Evolutionary conservation across 2,888 invertebrate genomes (phyloP), one percentile per base, ranked within the genome.

Genomic region (Cheilosia soror): DNA sequence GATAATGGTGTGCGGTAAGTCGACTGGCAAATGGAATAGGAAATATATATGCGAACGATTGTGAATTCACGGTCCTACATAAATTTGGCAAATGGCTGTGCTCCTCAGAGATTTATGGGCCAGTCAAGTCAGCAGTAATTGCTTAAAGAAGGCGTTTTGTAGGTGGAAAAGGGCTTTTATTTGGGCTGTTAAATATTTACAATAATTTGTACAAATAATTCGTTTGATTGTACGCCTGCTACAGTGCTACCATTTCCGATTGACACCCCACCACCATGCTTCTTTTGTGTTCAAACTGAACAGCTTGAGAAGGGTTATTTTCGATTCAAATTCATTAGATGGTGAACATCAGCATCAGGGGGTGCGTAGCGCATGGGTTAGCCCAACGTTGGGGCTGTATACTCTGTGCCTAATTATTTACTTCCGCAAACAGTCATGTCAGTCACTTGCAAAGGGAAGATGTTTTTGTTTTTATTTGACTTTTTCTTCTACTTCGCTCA

Each of bases 171-270:
- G 57, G 69, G 71, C 78, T 78, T 63, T 78, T 63, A 78, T 69
- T 78, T 71, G 27, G 69, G 42, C 78, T 78, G 78, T 71, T 76
- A 80, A 80, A 84, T 84, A 80, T 84, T 84, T 80, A 80, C 84
- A 84, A 80, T 76, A 71, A 84, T 80, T 84, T 76, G 75, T 66
- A 55, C 65, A 84, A 84, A 84, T 84, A 84, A 84, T 84, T 84
- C 73, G 79, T 84, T 84, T 75, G 73, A 71, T 60, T 69, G 47
- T 73, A 33, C 49, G 65, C 51, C 31, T 40, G 53, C 53, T 60
- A 53, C 53, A 33, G 62, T 40, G 53, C 53, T 60, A 53, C 53
- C 42, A 66, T 55, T 27, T 79, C 68, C 69, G 62, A 75, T 75
- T 49, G 78, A 57, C n/a, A 51, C 44, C 44, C 47, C 31, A 29